A percentile compares a stretch with the other conserved stretches of the same genome.
phyloP scores from a whole-genome alignment of 2,113 vertebrate species.

The Pyrgilauda ruficollis region DNA sequence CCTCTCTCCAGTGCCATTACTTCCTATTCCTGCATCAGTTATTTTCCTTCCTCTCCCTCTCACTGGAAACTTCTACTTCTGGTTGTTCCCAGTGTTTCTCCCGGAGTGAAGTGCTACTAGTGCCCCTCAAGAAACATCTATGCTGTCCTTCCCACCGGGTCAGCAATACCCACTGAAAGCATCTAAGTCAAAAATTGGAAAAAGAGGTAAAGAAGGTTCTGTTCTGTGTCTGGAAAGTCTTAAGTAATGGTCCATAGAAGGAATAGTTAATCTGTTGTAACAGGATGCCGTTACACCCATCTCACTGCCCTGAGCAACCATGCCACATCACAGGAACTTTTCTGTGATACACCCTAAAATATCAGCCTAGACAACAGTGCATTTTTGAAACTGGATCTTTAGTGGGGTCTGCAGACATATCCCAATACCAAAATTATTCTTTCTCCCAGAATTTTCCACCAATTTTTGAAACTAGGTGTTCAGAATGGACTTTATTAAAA shows the following conservation, averaged over 20 bases:
- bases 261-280: background rate
- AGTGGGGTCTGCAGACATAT: background rate
- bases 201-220: background rate
- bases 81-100: background rate
- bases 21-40: accelerated
- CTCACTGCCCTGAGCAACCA: background rate
- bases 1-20: background rate
- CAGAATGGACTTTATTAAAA: background rate
- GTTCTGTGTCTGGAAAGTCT: background rate
- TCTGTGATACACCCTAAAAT: background rate
- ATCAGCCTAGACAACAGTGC: background rate
- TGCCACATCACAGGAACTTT: background rate
- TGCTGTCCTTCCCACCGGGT: background rate
- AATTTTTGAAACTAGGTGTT: background rate
- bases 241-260: background rate
- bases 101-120: background rate
- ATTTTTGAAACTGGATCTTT: background rate
- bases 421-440: background rate
- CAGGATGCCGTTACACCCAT: too few species aligned
- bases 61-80: background rate
- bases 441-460: background rate
- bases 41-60: background rate
- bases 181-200: background rate
- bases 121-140: background rate
- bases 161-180: background rate